These are phyloP conservation scores for Elgonia sp. DNA, from an alignment of 2,888 invertebrate species.

Conservation along the genomic window DNA sequence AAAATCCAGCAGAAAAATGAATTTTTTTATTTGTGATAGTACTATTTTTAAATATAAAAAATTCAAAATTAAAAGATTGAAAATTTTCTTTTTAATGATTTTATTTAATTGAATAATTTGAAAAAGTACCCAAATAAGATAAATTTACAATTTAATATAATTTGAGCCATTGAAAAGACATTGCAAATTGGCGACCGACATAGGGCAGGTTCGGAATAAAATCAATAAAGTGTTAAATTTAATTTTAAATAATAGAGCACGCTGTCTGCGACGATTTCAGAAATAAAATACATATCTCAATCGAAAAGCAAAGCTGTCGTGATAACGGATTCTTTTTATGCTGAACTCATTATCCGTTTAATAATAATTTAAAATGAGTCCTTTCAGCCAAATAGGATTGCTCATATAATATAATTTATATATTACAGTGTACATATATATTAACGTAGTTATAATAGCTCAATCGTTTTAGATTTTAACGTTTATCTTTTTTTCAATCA, in stretches of 20 bases:
- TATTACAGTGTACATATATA: background rate
- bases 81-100: background rate
- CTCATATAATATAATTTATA: no score
- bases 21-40: no score
- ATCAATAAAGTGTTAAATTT: slow-evolving; percentile 50
- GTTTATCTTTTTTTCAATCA: background rate
- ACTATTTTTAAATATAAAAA: no score
- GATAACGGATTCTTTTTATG: background rate
- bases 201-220: slow-evolving; percentile 7
- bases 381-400: no score
- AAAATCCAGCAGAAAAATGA: no score
- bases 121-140: background rate
- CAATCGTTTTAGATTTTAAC: background rate
- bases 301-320: background rate
- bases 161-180: slow-evolving; percentile 26
- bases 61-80: no score
- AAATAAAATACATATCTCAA: background rate
- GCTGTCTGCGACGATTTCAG: background rate
- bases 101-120: background rate
- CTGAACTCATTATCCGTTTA: background rate
- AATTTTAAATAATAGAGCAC: slow-evolving; percentile 37
- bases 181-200: slow-evolving; percentile 26
- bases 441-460: background rate
- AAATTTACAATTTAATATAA: slow-evolving; percentile 34
- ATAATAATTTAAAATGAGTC: background rate